Base-by-base conservation (phyloP, 2,113 vertebrate genomes). In the Callospermophilus lateralis region DNA sequence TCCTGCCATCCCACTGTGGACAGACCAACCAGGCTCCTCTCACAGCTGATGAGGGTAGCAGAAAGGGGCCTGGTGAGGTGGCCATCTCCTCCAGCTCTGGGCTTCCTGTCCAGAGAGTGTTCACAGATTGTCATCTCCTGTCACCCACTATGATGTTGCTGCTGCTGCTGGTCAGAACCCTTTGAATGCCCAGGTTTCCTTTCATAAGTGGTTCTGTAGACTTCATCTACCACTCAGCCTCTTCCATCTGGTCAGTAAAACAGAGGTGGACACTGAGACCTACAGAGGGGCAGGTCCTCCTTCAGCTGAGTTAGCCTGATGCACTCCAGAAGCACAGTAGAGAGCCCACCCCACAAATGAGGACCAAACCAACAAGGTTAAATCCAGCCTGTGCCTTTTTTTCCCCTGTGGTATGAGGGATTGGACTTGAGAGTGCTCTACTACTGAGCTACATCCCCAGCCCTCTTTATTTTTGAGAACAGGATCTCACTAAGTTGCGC, bases 181-280 rank as follows among this genome's bases (percentile, higher is more conserved):
- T 68, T n/a, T 12, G 65, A 39, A n/a, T 89, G 19, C 39, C 78
- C 39, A 16, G 55, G 93, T 28, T 92, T 70, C 79, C 48, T 76
- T 70, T 48, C 67, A 80, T 17, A 39, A 77, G 61, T n/a, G 73
- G 72, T 73, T 65, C 53, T 68, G 53, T 77, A 61, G 72, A 8
- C 55, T 45, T 67, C 84, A 2, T 83, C 73, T 37, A 51, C 48
- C 90, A 32, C 37, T 53, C 73, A 53, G 37, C 15, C 53, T 83
- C 67, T 92, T 61, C 55, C 45, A 45, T 73, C 74, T 68, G 86
- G 68, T 81, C 39, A 22, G 24, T 51, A 53, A 78, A 83, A 67
- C 55, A 90, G 76, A 55, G 55, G 39, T 74, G 58, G 89, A 79
- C 53, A 67, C 45, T 53, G 67, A 91, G 53, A 91, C 76, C 34